Percentiles rank a stretch among this genome's conserved stretches.
phyloP scores from a whole-genome alignment of 2,888 invertebrate genomes.

The Diarsia rubi region DNA sequence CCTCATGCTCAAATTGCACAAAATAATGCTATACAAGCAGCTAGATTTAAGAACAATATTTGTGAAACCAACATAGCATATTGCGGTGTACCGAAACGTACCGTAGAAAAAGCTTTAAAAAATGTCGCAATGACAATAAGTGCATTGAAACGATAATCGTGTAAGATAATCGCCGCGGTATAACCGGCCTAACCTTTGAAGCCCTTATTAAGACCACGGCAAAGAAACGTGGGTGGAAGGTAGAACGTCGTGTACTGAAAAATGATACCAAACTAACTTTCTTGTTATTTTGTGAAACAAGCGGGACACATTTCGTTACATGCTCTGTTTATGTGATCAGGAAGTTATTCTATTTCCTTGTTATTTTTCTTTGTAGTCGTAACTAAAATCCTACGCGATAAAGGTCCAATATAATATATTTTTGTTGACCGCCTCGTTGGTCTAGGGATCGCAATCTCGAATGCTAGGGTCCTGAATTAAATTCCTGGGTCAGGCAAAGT shows the following conservation, averaged over 20 bases:
- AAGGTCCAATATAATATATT: not conserved
- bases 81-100: not conserved
- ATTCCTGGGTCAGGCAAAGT: no score
- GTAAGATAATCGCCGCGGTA: conserved; percentile 22
- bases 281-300: conserved; percentile 50
- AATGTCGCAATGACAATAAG: not conserved
- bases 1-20: not conserved
- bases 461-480: no score
- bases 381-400: conserved; percentile 36
- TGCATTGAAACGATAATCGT: conserved; percentile 16
- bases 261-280: conserved; percentile 62
- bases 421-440: no score
- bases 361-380: conserved; percentile 29
- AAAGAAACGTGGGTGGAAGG: conserved; percentile 52
- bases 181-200: conserved; percentile 31
- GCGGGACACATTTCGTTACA: conserved; percentile 49
- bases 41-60: not conserved
- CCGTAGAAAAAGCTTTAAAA: not conserved
- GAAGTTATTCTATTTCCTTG: conserved; percentile 44
- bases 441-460: no score
- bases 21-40: not conserved
- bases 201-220: conserved; percentile 45
- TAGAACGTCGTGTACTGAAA: conserved; percentile 55
- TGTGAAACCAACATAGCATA: not conserved
- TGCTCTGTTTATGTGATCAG: conserved; percentile 45